These are phyloP conservation scores for Spilosoma lubricipeda DNA, from an alignment of 2,888 invertebrate genomes.

Conservation along the genomic window DNA sequence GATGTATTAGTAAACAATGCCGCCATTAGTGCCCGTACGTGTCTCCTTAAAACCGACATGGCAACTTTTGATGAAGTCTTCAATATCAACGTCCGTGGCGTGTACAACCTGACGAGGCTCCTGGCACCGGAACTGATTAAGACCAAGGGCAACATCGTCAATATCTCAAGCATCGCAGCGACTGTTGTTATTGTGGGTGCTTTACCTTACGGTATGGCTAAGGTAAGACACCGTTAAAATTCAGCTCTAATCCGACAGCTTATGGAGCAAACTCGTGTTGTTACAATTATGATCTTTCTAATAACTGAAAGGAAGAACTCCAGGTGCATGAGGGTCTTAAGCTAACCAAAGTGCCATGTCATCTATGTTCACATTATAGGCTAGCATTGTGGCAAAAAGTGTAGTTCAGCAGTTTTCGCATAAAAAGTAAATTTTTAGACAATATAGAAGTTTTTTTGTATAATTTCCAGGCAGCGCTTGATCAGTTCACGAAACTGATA, in stretches of 20 bases:
- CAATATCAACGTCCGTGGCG: constrained; percentile 87
- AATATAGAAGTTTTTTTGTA: not conserved
- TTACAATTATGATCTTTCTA: not conserved
- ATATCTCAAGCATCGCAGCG: constrained; percentile 89
- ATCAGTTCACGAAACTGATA: constrained; percentile 79
- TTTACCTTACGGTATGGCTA: constrained; percentile 94
- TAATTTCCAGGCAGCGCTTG: constrained; percentile 52
- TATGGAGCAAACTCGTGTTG: not conserved
- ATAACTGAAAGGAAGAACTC: not conserved
- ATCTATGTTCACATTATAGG: too few species aligned
- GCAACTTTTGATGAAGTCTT: constrained; percentile 75
- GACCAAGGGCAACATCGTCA: constrained; percentile 89
- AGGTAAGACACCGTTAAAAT: constrained; percentile 72
- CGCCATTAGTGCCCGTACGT: constrained; percentile 78
- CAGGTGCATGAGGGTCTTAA: too few species aligned
- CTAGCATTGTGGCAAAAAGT: too few species aligned
- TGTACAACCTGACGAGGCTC: constrained; percentile 87
- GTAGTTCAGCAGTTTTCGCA: too few species aligned
- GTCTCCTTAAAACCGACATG: constrained; percentile 52
- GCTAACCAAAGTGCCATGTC: too few species aligned
- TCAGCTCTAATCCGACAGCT: not conserved
- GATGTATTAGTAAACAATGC: constrained; percentile 79
- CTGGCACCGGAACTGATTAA: constrained; percentile 88
- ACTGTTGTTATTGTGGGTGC: constrained; percentile 92
- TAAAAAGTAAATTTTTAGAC: too few species aligned